Base-by-base conservation (phyloP, 1,140 invertebrate species). In the Nephila pilipes region DNA sequence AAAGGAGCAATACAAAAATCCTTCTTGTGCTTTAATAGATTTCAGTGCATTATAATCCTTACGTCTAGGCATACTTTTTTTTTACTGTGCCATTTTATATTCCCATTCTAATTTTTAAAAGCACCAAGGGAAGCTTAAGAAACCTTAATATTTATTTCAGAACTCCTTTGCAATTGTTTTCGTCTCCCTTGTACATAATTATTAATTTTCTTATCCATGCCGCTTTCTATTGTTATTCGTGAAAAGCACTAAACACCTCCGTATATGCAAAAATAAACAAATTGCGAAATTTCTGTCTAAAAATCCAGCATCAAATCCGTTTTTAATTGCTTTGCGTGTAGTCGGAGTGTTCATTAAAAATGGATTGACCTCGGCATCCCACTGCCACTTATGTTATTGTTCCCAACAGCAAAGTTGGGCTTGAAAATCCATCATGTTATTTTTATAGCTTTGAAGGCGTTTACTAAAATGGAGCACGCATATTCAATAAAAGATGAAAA, bases 291-390 rank as follows among this genome's bases (percentile, higher is more conserved):
- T 36, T 20, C 29, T 55, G 3, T 25, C 4, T 3, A 20, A 25
- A n/a, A 55, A 18, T 20, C 5, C 2, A 8, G n/a, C 46, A 1
- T 29, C 10, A 55, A 55, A 83, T 83, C 22, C 46, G 22, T 54
- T 83, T 54, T 55, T 83, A 83, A 83, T 83, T 83, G 46, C 38
- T 55, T 54, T 14, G 10, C 5, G n/a, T 22, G 22, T 54, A 25
- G 20, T 16, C 46, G 14, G 22, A 83, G 18, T 22, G n/a, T 38
- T 83, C 46, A 83, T 83, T 83, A 55, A 83, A 83, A 83, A 83
- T 83, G 80, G 46, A 83, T 55, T n/a, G 80, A 54, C 38, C 29
- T 81, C 10, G 8, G 2, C 38, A 2, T 54, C 14, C 8, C 1
- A 14, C 14, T 14, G 6, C 32, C 5, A 20, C 29, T 16, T 6